Conservation (phyloP, 2,888 invertebrate species). For the Scotopteryx bipunctaria region DNA sequence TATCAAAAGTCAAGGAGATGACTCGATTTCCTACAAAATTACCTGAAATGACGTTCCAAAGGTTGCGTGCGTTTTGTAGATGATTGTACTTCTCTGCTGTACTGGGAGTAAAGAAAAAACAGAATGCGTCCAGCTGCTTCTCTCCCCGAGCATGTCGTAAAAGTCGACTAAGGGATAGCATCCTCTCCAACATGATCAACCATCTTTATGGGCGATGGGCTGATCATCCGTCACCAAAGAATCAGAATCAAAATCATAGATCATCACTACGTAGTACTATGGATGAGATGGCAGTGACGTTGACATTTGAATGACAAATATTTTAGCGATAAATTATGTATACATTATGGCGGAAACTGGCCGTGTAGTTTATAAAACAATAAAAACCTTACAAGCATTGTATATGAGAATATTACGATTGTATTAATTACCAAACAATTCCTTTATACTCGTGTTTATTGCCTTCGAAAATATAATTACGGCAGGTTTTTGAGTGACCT, state of each 20-base stretch:
- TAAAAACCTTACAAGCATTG: constrained; percentile 14
- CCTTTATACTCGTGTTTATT: constrained; percentile 16
- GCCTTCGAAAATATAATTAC: constrained; percentile 20
- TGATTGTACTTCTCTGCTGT: too few relatives aligned
- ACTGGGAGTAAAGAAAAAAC: too few relatives aligned
- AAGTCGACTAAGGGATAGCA: too few relatives aligned
- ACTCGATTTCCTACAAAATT: constrained; percentile 27
- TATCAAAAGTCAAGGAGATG: constrained; percentile 36
- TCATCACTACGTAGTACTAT: too few relatives aligned
- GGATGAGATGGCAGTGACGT: neutral
- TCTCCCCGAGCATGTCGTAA: too few relatives aligned
- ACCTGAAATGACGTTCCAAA: neutral
- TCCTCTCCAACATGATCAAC: too few relatives aligned
- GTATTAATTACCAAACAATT: constrained; percentile 19
- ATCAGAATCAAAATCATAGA: too few relatives aligned
- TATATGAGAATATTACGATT: constrained; percentile 20
- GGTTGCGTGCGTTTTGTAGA: too few relatives aligned
- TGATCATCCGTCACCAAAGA: too few relatives aligned
- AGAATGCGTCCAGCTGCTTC: too few relatives aligned
- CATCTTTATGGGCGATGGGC: too few relatives aligned
- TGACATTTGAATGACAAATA: neutral
- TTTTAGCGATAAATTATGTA: neutral
- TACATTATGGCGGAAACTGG: neutral
- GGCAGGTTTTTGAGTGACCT: constrained; percentile 38
- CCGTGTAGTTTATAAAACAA: constrained; percentile 6